Evolutionary conservation across 2,113 vertebrate species (phyloP).

Genomic region (Takifugu bimaculatus): DNA sequence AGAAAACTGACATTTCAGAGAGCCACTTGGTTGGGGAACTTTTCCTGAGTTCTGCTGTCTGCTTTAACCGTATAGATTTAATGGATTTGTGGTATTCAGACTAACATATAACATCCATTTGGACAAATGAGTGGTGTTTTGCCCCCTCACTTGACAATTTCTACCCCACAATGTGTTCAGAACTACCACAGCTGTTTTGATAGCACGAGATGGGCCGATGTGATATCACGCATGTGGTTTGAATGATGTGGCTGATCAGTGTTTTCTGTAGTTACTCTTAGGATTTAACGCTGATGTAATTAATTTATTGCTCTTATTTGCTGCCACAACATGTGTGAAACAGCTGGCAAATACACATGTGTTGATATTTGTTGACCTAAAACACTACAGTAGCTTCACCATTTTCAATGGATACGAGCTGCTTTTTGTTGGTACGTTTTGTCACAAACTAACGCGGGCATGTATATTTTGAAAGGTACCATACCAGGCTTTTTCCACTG

Average conservation of each 20-base stretch:
- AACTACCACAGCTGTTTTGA: no score
- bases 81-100: no score
- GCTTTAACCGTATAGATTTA: not conserved
- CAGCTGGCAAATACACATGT: slow-evolving; percentile 55
- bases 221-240: no score
- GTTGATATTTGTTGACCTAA: slow-evolving; percentile 44
- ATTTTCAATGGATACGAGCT: slow-evolving; percentile 39
- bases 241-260: no score
- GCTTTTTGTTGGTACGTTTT: slow-evolving; percentile 19
- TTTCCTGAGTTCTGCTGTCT: not conserved
- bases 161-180: no score
- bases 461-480: slow-evolving; percentile 7
- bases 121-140: no score
- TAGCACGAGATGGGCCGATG: no score
- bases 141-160: no score
- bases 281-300: not conserved
- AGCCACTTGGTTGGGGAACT: slow-evolving; percentile 21
- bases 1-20: slow-evolving; percentile 59
- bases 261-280: not conserved
- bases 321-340: slow-evolving; percentile 50
- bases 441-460: slow-evolving; percentile 8
- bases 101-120: no score
- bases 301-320: slow-evolving; percentile 25
- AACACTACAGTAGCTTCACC: slow-evolving; percentile 23
- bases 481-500: not conserved